Base-by-base conservation (phyloP, 1,140 invertebrate species). In the Cotesia vestalis region DNA sequence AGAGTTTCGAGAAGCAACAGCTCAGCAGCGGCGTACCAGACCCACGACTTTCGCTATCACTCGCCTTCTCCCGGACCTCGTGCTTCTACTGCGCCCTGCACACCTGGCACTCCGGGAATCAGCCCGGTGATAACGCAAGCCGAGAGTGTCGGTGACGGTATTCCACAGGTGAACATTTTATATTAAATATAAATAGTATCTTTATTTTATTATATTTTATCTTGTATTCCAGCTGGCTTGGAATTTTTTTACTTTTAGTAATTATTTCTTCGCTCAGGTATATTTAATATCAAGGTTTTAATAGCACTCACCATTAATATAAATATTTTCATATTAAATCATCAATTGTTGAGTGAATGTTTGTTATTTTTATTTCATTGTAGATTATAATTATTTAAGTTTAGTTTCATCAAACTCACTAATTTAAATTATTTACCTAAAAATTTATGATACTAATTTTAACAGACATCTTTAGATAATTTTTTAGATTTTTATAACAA, bases 211-310 rank as follows among this genome's bases (percentile, higher is more conserved):
- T n/a, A 66, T 73, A 5, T 53, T 66, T 51, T 38, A 52, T 71
- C 52, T 57, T 62, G 35, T 69, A 74, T 83, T 82, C 66, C 79
- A 86, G 84, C 81, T 80, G 80, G 80, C 83, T 78, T 86, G 84
- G 85, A 85, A 85, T 77, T 74, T 80, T 70, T 73, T 81, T 80
- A 72, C 75, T 78, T 81, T 85, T 83, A 83, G 77, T 74, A 78
- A 80, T 80, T 83, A 79, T 85, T 82, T 83, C 78, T 79, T 82
- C 78, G 57, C 72, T 67, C 81, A 86, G 84, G 84, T 86, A 85
- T 79, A 59, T 62, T 62, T 20, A 5, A 38, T 17, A 14, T 57
- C 35, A 57, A 57, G 20, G 4, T 66, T 6, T 52, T 20, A n/a
- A n/a, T 53, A 20, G 12, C 3, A n/a, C 11, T 4, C 12, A 52